These are phyloP conservation scores for Phragmatobia fuliginosa DNA, from an alignment of 2,888 invertebrate species.

Conservation along the genomic window DNA sequence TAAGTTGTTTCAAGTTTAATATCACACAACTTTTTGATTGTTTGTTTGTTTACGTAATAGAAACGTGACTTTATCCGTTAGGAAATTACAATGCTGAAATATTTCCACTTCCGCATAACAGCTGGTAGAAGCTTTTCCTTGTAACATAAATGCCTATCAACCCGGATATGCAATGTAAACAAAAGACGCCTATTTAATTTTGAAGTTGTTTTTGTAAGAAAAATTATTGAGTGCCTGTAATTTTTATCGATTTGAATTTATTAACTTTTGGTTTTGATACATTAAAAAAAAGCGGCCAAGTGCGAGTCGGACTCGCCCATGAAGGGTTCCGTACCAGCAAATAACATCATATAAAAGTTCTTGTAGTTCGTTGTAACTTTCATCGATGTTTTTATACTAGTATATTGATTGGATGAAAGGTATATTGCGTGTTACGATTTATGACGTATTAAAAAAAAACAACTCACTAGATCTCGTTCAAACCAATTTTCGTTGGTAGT, in stretches of 20 bases:
- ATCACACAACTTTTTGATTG: constrained; percentile 5
- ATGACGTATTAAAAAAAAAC: no score
- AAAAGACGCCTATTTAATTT: constrained; percentile 26
- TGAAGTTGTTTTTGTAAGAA: constrained; percentile 28
- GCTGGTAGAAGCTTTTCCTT: constrained; percentile 29
- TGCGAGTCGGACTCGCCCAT: no score
- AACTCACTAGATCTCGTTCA: no score
- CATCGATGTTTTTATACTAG: no score
- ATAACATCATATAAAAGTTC: no score
- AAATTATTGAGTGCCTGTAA: constrained; percentile 17
- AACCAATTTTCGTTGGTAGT: no score
- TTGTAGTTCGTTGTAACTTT: no score
- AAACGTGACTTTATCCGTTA: constrained; percentile 19
- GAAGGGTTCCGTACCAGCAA: no score
- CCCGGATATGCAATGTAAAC: constrained; percentile 43
- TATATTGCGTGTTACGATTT: no score
- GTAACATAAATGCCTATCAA: constrained; percentile 29
- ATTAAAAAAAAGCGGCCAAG: background rate
- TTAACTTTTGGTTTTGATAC: background rate
- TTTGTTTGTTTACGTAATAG: constrained; percentile 1
- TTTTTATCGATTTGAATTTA: constrained; percentile 25
- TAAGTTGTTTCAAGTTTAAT: background rate
- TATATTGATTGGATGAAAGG: no score
- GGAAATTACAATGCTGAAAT: constrained; percentile 24
- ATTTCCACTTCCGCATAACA: constrained; percentile 37